Conservation (phyloP, 2,888 invertebrate species). For the Andrena marginata region DNA sequence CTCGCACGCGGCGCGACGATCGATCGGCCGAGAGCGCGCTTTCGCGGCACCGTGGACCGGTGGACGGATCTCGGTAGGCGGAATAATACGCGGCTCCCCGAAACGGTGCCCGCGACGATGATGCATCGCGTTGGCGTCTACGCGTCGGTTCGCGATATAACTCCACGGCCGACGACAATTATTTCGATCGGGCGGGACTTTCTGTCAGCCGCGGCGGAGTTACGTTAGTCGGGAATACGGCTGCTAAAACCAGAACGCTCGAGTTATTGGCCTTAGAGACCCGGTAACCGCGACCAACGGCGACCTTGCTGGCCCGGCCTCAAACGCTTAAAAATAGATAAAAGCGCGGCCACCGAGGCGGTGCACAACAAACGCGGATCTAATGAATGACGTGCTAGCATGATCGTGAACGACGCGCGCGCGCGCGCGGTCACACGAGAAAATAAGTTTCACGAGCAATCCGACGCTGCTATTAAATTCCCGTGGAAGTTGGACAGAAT, state of each 20-base stretch:
- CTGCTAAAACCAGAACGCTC: constrained; percentile 59
- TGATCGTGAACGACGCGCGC: constrained; percentile 4
- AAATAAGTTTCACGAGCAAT: background rate
- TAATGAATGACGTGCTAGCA: constrained; percentile 36
- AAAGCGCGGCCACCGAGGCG: constrained; percentile 22
- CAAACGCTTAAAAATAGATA: constrained; percentile 60
- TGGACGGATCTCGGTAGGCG: background rate
- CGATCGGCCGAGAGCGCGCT: background rate
- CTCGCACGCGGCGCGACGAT: background rate
- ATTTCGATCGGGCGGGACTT: background rate
- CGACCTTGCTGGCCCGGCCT: constrained; percentile 62
- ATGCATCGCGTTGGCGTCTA: background rate
- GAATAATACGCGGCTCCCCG: constrained; percentile 8
- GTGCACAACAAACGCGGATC: constrained; percentile 28
- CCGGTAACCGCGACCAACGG: constrained; percentile 15
- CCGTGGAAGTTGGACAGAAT: too few species aligned
- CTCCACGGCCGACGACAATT: constrained; percentile 9
- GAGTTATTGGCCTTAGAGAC: constrained; percentile 62
- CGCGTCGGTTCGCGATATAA: constrained; percentile 22
- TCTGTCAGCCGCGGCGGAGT: background rate
- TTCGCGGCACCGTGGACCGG: background rate
- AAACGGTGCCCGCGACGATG: background rate
- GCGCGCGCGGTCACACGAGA: background rate
- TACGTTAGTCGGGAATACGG: constrained; percentile 37
- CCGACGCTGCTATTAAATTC: too few species aligned